Conservation (phyloP, 2,113 vertebrate genomes). For the Callospermophilus lateralis region DNA sequence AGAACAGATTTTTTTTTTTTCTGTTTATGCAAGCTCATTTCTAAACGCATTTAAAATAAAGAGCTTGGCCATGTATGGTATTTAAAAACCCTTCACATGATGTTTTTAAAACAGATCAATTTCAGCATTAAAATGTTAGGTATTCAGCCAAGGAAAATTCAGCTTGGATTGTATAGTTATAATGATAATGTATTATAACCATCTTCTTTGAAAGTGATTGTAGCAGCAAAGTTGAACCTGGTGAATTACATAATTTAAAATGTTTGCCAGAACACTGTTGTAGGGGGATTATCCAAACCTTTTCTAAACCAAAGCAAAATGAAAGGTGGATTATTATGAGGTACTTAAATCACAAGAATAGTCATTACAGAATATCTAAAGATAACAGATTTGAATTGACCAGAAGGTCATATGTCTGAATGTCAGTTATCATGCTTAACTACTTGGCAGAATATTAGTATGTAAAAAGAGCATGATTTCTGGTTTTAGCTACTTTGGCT, state of each 20-base stretch:
- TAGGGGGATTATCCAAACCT: conserved; percentile 79
- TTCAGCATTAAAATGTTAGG: conserved; percentile 88
- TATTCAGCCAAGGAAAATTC: conserved; percentile 88
- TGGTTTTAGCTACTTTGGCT: conserved; percentile 73
- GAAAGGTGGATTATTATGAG: conserved; percentile 81
- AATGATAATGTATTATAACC: conserved; percentile 86
- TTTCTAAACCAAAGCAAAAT: conserved; percentile 84
- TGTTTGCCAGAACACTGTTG: conserved; percentile 83
- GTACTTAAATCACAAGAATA: conserved; percentile 80
- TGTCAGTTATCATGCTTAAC: conserved; percentile 83
- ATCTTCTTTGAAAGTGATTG: conserved; percentile 85
- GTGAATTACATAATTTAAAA: conserved; percentile 86
- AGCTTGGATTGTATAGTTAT: conserved; percentile 83
- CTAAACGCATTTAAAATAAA: conserved; percentile 88
- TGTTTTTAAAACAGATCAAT: conserved; percentile 89
- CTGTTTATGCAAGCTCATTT: conserved; percentile 85
- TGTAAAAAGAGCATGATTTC: conserved; percentile 77
- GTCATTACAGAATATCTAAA: conserved; percentile 80
- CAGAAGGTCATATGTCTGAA: conserved; percentile 81
- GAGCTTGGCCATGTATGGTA: conserved; percentile 82
- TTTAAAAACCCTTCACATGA: conserved; percentile 87
- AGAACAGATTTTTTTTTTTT: conserved; percentile 68
- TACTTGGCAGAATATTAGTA: conserved; percentile 80
- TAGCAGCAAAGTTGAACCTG: conserved; percentile 85
- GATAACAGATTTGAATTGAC: conserved; percentile 84